These are phyloP conservation scores for Ladona fulva DNA, from an alignment of 1,140 invertebrate genomes.

Conservation along the genomic window DNA sequence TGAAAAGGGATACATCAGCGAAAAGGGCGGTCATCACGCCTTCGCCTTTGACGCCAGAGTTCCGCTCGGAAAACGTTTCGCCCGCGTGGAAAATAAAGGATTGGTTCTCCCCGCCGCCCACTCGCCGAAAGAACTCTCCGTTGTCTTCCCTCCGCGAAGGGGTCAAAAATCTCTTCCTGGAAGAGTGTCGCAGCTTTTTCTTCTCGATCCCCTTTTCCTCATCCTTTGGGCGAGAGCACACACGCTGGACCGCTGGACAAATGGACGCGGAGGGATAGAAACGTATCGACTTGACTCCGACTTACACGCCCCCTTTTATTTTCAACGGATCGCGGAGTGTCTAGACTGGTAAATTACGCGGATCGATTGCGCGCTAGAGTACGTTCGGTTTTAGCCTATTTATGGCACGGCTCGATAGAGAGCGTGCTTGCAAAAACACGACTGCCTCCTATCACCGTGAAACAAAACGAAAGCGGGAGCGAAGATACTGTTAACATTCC, in stretches of 20 bases:
- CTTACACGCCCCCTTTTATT: neutral
- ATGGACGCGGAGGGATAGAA: neutral
- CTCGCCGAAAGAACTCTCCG: no score
- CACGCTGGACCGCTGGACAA: no score
- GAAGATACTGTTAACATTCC: no score
- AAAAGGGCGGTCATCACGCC: no score
- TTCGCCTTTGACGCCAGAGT: no score
- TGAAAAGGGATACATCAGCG: no score
- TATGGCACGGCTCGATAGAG: neutral
- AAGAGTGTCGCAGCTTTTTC: neutral
- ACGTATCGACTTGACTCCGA: neutral
- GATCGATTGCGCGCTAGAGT: neutral
- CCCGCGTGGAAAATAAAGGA: no score
- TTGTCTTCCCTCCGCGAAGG: neutral
- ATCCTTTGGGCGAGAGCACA: neutral
- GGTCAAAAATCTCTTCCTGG: constrained; percentile 1
- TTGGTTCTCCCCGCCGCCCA: no score
- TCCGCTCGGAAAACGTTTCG: no score
- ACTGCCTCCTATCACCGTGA: neutral
- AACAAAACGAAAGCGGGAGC: no score
- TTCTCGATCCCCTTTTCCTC: neutral
- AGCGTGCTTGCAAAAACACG: neutral
- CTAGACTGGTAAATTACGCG: neutral
- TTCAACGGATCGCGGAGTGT: neutral
- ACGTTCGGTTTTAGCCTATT: neutral